A percentile compares a stretch with the other conserved stretches of the same genome.
These are phyloP conservation scores for Cotesia vestalis DNA, from an alignment of 1,140 invertebrate genomes.

Conservation along the genomic window DNA sequence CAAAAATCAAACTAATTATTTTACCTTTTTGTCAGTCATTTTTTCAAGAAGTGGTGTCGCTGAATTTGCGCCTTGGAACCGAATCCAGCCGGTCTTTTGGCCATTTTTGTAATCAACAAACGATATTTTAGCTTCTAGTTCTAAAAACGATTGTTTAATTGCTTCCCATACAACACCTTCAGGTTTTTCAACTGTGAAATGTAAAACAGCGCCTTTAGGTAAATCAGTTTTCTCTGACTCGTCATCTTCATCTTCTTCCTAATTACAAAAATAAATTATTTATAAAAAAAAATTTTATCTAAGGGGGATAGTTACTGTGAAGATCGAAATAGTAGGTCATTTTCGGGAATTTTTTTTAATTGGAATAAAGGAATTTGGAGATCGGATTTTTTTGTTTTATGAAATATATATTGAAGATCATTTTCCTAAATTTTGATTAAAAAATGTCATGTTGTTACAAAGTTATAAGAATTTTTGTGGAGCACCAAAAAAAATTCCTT, in stretches of 20 bases:
- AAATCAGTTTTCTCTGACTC: conserved; percentile 61
- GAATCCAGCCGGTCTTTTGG: conserved; percentile 75
- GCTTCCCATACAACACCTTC: conserved; percentile 75
- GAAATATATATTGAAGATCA: too few species aligned
- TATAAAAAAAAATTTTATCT: too few species aligned
- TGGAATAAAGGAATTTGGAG: too few species aligned
- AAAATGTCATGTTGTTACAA: too few species aligned
- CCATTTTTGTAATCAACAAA: conserved; percentile 81
- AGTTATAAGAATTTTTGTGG: too few species aligned
- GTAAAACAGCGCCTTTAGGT: conserved; percentile 76
- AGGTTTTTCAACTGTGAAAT: conserved; percentile 69
- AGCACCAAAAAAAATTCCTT: too few species aligned
- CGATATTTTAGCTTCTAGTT: conserved; percentile 72
- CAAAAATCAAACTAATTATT: too few species aligned
- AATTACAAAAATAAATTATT: conserved; percentile 42
- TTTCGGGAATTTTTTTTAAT: too few species aligned
- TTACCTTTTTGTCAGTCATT: conserved; percentile 69
- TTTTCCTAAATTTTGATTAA: too few species aligned
- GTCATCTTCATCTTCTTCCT: conserved; percentile 46
- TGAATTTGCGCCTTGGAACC: conserved; percentile 74
- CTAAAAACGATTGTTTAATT: conserved; percentile 74
- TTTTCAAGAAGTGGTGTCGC: conserved; percentile 75
- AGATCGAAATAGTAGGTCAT: too few species aligned
- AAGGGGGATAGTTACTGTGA: too few species aligned
- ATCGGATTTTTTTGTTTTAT: too few species aligned